Percentiles rank a stretch among this genome's conserved stretches.
phyloP scores from a whole-genome alignment of 2,797 vertebrate species.

The Myotis planiceps region DNA sequence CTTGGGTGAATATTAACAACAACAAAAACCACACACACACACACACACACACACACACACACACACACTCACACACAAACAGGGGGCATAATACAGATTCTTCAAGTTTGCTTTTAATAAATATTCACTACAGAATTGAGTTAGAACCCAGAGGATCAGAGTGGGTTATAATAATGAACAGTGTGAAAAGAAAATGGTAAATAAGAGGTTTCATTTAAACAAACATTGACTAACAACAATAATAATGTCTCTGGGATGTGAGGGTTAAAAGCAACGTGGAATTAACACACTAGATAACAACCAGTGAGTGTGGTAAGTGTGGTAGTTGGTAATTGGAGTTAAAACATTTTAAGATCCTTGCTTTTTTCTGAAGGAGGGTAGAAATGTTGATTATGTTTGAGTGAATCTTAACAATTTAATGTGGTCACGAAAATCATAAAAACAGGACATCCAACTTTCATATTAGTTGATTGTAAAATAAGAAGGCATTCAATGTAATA shows the following conservation, averaged over 20 bases:
- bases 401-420: background rate
- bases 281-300: background rate
- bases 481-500: conserved; percentile 42
- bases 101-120: conserved; percentile 19
- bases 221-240: conserved; percentile 28
- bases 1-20: too few relatives aligned
- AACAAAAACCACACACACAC: too few relatives aligned
- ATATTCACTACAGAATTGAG: background rate
- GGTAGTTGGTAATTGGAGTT: background rate
- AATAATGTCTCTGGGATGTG: background rate
- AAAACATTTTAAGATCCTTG: background rate
- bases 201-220: conserved; percentile 35
- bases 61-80: too few relatives aligned
- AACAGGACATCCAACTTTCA: background rate
- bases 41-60: too few relatives aligned
- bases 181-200: background rate
- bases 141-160: background rate
- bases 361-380: background rate
- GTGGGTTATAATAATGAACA: conserved; percentile 42
- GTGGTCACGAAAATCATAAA: background rate
- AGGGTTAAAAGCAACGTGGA: background rate
- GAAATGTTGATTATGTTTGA: conserved; percentile 20
- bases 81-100: background rate
- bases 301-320: background rate
- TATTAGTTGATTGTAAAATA: background rate